Base-by-base conservation (phyloP, 2,113 vertebrate species). In the Tachuris rubrigastra region DNA sequence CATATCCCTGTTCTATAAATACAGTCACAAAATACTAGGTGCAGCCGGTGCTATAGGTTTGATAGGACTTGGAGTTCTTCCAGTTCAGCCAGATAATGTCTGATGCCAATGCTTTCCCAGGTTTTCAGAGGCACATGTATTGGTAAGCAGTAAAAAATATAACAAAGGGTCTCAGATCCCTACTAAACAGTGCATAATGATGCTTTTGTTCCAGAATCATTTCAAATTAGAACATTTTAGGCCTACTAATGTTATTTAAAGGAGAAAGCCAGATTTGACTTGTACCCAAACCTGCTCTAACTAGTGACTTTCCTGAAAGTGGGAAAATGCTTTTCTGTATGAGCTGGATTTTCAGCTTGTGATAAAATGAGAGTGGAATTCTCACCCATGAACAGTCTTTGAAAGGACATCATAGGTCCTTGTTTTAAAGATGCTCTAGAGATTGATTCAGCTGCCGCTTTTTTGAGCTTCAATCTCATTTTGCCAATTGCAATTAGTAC, bases 1-100 rank as follows among this genome's bases (percentile, higher is more conserved):
- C 30, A 47, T 83, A 93, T 69, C 63, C 78, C 59, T 47, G 17
- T 39, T 73, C 78, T 90, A 74, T 91, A 91, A 97, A 94, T 83
- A 73, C 14, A 79, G 46, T 66, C 33, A 33, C 58, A 95, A 95
- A 96, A 85, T 69, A 53, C 31, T 77, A 69, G 46, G 50, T 94
- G 50, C 3, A 6, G 46, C 39, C 50, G 39, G 35, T 62, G 28
- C 46, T 80, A 28, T 85, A 37, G 33, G 41, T 79, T 87, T 91
- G 37, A 42, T 33, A 68, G 46, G 42, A 69, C 47, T 27, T 75
- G 55, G 78, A 80, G 33, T 74, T 87, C 60, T 91, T 80, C 46
- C 49, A 50, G 6, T 90, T 76, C 67, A 67, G 42, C 42, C 33
- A n/a, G 71, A 42, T 82, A 37, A 72, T 42, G n/a, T 42, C 66